Conservation (phyloP, 2,113 vertebrate species). For the Cathartes aura region DNA sequence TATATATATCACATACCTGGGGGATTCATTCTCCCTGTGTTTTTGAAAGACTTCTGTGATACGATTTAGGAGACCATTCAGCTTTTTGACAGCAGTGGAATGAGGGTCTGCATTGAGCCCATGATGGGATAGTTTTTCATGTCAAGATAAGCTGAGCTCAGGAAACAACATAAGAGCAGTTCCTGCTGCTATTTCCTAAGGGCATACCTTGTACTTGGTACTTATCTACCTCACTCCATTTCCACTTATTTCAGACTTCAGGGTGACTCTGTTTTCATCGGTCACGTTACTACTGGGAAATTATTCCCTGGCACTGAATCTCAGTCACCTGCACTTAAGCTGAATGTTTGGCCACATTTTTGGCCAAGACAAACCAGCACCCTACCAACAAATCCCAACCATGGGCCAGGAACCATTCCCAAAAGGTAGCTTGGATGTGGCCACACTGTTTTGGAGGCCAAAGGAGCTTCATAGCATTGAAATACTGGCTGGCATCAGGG, state of each 20-base stretch:
- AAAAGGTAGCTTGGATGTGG: neutral
- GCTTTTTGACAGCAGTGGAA: neutral
- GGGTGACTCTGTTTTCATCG: neutral
- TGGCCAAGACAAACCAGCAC: neutral
- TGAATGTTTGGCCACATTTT: neutral
- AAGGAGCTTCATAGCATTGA: neutral
- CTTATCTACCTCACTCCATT: neutral
- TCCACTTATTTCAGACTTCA: neutral
- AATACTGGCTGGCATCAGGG: neutral
- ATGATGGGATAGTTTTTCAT: neutral
- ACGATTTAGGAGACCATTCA: neutral
- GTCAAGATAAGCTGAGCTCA: neutral
- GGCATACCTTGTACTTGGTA: neutral
- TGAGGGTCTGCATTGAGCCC: accelerated
- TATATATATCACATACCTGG: no score
- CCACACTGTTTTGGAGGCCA: neutral
- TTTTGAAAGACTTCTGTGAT: neutral
- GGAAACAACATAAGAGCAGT: neutral
- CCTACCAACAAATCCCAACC: neutral
- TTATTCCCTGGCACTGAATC: neutral
- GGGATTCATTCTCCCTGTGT: neutral
- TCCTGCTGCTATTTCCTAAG: neutral
- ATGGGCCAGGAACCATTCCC: neutral
- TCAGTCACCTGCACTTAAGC: neutral
- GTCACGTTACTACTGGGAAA: neutral